Conservation (phyloP, 1,140 invertebrate genomes). For the Mylabris phalerata region DNA sequence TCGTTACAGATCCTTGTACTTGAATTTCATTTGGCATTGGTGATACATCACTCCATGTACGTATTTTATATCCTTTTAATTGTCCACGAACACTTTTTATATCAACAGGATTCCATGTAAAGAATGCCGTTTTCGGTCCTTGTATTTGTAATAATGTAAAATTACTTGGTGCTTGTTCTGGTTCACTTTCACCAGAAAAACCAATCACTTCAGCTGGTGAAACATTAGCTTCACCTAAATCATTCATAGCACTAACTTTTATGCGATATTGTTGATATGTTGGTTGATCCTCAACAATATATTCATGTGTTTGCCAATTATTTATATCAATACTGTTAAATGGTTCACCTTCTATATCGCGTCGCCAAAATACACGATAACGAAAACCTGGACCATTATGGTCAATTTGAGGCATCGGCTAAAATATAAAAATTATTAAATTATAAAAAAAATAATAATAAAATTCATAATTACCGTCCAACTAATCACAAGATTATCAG, state of each 20-base stretch:
- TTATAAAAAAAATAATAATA: not conserved
- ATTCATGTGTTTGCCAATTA: constrained; percentile 65
- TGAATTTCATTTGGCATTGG: constrained; percentile 63
- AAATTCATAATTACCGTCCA: constrained; percentile 60
- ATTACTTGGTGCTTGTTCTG: constrained; percentile 73
- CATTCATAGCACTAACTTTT: constrained; percentile 89
- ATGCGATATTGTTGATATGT: constrained; percentile 88
- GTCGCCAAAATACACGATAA: constrained; percentile 83
- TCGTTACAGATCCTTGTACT: constrained; percentile 64
- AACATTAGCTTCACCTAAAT: constrained; percentile 78
- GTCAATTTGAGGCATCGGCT: constrained; percentile 92
- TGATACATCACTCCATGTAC: constrained; percentile 80
- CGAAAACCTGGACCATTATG: constrained; percentile 92
- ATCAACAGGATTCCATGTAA: constrained; percentile 79
- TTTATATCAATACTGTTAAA: constrained; percentile 68
- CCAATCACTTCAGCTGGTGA: constrained; percentile 76
- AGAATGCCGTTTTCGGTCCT: constrained; percentile 64
- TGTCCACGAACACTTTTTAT: constrained; percentile 76
- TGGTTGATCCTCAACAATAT: constrained; percentile 73
- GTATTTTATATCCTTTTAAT: constrained; percentile 92
- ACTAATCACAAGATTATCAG: constrained; percentile 85
- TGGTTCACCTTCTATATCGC: constrained; percentile 64
- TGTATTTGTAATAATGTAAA: constrained; percentile 71
- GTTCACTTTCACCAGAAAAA: constrained; percentile 91
- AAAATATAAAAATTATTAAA: constrained; percentile 6